These are phyloP conservation scores for Ceratothoa steindachneri DNA, from an alignment of 2,888 invertebrate genomes.

Conservation along the genomic window DNA sequence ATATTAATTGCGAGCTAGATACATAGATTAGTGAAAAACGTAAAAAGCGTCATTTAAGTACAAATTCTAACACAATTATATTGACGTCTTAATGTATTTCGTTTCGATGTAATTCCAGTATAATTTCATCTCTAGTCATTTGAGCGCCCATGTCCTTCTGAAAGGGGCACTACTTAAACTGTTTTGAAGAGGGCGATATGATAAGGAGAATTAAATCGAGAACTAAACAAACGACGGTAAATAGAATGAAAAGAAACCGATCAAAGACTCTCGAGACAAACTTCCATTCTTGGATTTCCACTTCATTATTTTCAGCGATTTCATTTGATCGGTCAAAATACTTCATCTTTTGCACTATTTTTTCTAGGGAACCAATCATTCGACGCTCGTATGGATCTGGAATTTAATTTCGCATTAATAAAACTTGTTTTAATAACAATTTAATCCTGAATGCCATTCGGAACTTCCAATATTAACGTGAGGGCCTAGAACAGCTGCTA, in stretches of 20 bases:
- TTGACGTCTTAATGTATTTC: no score
- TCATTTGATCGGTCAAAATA: background rate
- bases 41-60: no score
- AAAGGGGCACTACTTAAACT: background rate
- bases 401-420: no score
- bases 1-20: no score
- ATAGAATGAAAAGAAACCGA: constrained; percentile 12
- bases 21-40: no score
- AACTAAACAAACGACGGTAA: background rate
- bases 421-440: no score
- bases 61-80: no score
- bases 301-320: background rate
- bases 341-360: background rate
- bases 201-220: background rate
- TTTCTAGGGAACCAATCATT: background rate
- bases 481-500: no score
- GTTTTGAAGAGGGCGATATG: background rate
- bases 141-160: background rate
- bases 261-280: constrained; percentile 20
- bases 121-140: background rate
- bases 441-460: no score
- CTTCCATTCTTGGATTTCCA: constrained; percentile 3
- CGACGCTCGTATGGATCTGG: constrained; percentile 18
- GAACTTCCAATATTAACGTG: no score
- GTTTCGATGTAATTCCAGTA: no score